Base-by-base conservation (phyloP, 2,113 vertebrate species). In the Pelecanoides urinatrix region DNA sequence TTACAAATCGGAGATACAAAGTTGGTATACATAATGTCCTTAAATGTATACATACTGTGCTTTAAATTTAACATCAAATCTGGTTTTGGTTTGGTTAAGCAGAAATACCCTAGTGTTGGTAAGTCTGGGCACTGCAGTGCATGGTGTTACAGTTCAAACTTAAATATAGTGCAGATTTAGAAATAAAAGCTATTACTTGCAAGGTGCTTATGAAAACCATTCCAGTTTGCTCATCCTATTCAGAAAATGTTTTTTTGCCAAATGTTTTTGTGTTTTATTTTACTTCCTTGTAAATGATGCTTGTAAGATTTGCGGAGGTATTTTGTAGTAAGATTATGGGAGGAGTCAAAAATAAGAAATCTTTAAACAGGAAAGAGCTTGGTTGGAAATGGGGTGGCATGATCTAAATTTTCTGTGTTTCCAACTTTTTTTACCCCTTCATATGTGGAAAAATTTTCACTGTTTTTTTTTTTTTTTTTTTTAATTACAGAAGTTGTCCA, bases 401-500 rank as follows among this genome's bases (percentile, higher is more conserved):
- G 50, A 81, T 81, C 3, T 63, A 10, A 15, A 5, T 75, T 59
- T 84, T 91, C 14, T 88, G 17, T 67, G 23, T 75, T 88, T 42
- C 7, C 9, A 78, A 34, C 11, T 62, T 68, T 45, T 53, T 65
- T 55, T 38, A 34, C 23, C 27, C 23, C 26, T 92, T 67, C 6
- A 4, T 25, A 15, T 40, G 23, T 40, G 11, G 30, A 78, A 72
- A n/a, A 47, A 55, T 45, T 58, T 67, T 91, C 22, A 63, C 3
- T 86, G 3, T 55, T 12, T 86, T 71, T 81, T 14, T 2, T n/a
- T 47, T 7, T 30, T 63, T 81, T 3, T 76, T 76, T 89, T 80
- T n/a, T n/a, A n/a, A 40, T 94, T 96, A 12, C 65, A 98, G 98
- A 97, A 96, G 84, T 97, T 96, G 42, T 92, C 83, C 90, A 7